A percentile compares a stretch with the other conserved stretches of the same genome.
Evolutionary conservation across 1,140 invertebrate species (phyloP).

Genomic region (Pseudomyrmex concolor): DNA sequence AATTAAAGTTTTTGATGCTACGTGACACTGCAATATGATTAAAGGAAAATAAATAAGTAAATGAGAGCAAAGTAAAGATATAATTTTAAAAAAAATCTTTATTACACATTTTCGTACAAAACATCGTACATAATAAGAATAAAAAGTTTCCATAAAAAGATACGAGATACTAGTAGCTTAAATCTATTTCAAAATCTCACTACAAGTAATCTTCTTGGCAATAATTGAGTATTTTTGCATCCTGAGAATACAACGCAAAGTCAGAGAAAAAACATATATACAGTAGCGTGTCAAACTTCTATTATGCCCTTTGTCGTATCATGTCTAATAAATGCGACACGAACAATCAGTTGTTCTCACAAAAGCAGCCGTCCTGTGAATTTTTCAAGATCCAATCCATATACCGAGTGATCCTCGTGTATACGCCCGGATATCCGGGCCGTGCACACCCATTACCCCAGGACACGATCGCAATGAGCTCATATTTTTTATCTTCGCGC

Average conservation of each 20-base stretch:
- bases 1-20: no score
- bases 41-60: no score
- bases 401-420: slow-evolving; percentile 89
- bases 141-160: slow-evolving; percentile 17
- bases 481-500: slow-evolving; percentile 90
- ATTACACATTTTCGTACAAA: slow-evolving; percentile 27
- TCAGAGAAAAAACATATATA: neutral
- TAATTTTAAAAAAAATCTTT: slow-evolving; percentile 30
- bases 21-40: no score
- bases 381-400: slow-evolving; percentile 88
- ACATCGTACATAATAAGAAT: neutral
- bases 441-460: slow-evolving; percentile 85
- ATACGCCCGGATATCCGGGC: slow-evolving; percentile 89
- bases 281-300: slow-evolving; percentile 6
- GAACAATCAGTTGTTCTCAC: slow-evolving; percentile 74
- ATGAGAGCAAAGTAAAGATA: no score
- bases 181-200: slow-evolving; percentile 43
- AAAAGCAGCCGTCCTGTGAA: slow-evolving; percentile 87
- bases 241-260: neutral
- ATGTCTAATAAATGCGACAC: neutral
- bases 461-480: slow-evolving; percentile 88
- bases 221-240: slow-evolving; percentile 36
- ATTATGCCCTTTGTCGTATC: neutral
- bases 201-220: slow-evolving; percentile 37
- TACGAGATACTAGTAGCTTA: slow-evolving; percentile 28